Percentiles rank a stretch among this genome's conserved stretches.
Evolutionary conservation across 2,113 vertebrate genomes (phyloP).

Genomic region (Nanorana parkeri): DNA sequence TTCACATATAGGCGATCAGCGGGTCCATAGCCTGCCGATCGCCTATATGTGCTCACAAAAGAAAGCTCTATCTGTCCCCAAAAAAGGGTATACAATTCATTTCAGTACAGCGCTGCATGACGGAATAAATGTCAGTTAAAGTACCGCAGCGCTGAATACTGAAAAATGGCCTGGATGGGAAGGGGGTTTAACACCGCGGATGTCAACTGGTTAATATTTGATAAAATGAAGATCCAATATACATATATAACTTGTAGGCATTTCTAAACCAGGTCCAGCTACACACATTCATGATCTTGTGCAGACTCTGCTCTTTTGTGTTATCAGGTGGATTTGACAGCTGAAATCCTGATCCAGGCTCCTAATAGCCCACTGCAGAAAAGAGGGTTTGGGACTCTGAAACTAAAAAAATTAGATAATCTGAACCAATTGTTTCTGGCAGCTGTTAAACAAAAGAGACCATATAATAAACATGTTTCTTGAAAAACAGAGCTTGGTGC

Average conservation of each 20-base stretch:
- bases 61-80: no score
- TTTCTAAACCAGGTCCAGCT: not conserved
- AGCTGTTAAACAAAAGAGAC: conserved; percentile 22
- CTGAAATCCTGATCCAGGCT: not conserved
- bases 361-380: conserved; percentile 2
- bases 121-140: no score
- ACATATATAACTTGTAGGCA: not conserved
- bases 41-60: no score
- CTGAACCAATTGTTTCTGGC: conserved; percentile 37
- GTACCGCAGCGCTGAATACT: no score
- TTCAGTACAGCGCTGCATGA: no score
- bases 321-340: conserved; percentile 7
- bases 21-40: no score
- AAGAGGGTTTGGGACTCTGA: conserved; percentile 5
- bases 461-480: conserved; percentile 28
- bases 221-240: no score
- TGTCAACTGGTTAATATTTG: no score
- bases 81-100: no score
- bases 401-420: conserved; percentile 6
- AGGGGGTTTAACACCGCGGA: no score
- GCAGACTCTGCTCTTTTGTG: not conserved
- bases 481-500: not conserved
- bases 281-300: not conserved
- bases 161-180: no score
- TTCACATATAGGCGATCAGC: no score